Percentiles rank a stretch among this genome's conserved stretches.
phyloP scores from a whole-genome alignment of 2,888 invertebrate genomes.

The Plemyria rubiginata region DNA sequence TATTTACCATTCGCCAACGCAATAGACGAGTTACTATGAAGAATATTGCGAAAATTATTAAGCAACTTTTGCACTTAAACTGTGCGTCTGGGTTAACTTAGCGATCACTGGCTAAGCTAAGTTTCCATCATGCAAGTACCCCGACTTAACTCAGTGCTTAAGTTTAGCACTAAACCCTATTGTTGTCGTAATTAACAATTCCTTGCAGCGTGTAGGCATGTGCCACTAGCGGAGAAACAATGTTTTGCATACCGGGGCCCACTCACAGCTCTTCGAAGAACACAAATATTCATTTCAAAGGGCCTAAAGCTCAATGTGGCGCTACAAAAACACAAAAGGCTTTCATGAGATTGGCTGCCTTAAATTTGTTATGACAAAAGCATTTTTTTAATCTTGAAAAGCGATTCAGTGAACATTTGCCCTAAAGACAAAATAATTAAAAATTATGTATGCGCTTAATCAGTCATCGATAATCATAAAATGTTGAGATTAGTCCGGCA shows the following conservation, averaged over 20 bases:
- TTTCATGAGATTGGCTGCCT: too few relatives aligned
- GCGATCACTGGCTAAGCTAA: too few relatives aligned
- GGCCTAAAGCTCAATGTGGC: neutral
- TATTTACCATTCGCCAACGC: too few relatives aligned
- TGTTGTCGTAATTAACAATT: conserved; percentile 32
- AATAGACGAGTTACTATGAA: too few relatives aligned
- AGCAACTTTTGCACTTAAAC: too few relatives aligned
- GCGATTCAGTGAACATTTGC: conserved; percentile 1
- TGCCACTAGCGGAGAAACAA: conserved; percentile 14
- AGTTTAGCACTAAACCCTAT: neutral
- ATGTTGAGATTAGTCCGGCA: conserved; percentile 51
- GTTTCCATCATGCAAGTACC: too few relatives aligned
- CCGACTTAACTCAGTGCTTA: neutral
- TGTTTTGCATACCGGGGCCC: conserved; percentile 33
- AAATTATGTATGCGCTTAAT: conserved; percentile 53
- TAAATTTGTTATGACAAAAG: too few relatives aligned
- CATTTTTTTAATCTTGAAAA: neutral
- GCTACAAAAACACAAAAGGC: too few relatives aligned
- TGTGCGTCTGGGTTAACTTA: too few relatives aligned
- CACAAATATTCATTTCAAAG: neutral
- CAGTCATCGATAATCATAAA: conserved; percentile 52
- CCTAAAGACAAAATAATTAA: conserved; percentile 47
- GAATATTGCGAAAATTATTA: too few relatives aligned
- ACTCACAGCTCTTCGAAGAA: conserved; percentile 9
- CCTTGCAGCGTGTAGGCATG: conserved; percentile 20